Base-by-base conservation (phyloP, 1,140 invertebrate genomes). In the Drosophila chauvacae region DNA sequence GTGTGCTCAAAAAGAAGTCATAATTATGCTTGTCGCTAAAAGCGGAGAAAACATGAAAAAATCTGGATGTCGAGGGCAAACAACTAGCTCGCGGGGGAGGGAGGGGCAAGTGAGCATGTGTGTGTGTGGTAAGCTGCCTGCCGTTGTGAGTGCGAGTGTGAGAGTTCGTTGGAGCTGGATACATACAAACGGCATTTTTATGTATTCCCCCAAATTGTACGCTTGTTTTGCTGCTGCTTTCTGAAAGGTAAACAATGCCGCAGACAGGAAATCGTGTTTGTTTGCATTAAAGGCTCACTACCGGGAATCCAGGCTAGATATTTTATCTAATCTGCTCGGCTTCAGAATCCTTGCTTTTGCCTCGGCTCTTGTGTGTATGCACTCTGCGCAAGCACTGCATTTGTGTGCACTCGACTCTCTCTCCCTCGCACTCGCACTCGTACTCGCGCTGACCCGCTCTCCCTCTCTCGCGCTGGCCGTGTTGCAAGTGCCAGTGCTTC, bases 161-260 rank as follows among this genome's bases (percentile, higher is more conserved):
- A 50, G 55, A 28, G 51, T 39, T 51, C 13, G 44, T 57, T 58
- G 65, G 66, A 72, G 66, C 30, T 72, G 69, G 70, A 73, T 73
- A 73, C 70, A 73, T 57, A 73, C 68, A 72, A 73, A 72, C 68
- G 45, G 45, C 53, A 73, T 72, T 73, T 73, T 72, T 73, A 73
- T 73, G 70, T 73, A 73, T 73, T 73, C 70, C 66, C 66, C 35
- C 30, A 35, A 70, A 55, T 18, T 10, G 62, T 39, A 35, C 13
- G 37, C 20, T 55, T 66, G 66, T 66, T 69, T 50, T 65, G 39
- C n/a, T 65, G 39, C n/a, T 53, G 39, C 37, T 45, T 26, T 41
- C 37, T 47, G 39, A 50, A 70, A 70, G 65, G 66, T 70, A 70
- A 70, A 70, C 66, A 70, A 68, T 44, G 39, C 63, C 33, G 26